Conservation (phyloP, 2,888 invertebrate genomes). For the Parasteatoda lunata region DNA sequence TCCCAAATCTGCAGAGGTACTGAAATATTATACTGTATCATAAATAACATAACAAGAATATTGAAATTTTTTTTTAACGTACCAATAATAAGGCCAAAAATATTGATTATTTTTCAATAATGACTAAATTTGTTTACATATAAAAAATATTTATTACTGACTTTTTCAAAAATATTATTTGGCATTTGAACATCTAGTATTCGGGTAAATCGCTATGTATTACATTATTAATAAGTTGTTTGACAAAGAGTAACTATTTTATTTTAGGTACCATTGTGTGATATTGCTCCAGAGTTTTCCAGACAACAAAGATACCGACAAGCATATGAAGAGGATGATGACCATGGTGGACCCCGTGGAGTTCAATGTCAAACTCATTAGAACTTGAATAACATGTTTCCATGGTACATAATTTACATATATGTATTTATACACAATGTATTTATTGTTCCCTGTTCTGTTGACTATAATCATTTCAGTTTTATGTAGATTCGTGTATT, state of each 20-base stretch:
- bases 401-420: constrained; percentile 38
- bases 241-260: too few relatives aligned
- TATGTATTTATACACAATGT: constrained; percentile 46
- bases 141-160: background rate
- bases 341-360: constrained; percentile 79
- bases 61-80: too few relatives aligned
- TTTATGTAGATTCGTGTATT: constrained; percentile 25
- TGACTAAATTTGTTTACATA: too few relatives aligned
- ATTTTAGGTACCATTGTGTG: constrained; percentile 81
- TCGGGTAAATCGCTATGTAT: too few relatives aligned
- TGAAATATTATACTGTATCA: too few relatives aligned
- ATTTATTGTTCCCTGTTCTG: constrained; percentile 30
- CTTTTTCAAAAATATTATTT: too few relatives aligned
- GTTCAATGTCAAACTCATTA: constrained; percentile 71
- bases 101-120: background rate
- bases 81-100: too few relatives aligned
- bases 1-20: too few relatives aligned
- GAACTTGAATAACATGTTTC: constrained; percentile 13
- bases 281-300: constrained; percentile 85
- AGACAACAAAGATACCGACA: constrained; percentile 77
- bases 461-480: constrained; percentile 50
- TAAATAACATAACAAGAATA: too few relatives aligned
- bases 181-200: too few relatives aligned
- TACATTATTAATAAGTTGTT: too few relatives aligned
- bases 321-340: constrained; percentile 83